Evolutionary conservation across 53 echinoderm and acorn worm genomes (phyloP), one percentile per base, ranked within the genome.

Genomic region (Temnopleurus reevesii): DNA sequence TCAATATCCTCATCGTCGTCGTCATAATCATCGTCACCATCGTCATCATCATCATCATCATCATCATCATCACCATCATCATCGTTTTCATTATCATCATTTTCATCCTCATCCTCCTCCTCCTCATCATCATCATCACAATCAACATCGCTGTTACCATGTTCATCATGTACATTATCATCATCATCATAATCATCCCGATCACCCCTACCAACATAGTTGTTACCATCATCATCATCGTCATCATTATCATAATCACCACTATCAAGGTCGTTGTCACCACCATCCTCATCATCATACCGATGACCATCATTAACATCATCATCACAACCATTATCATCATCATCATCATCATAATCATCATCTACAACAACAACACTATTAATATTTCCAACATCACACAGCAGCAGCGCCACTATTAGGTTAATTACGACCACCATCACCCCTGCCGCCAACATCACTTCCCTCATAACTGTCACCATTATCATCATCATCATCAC

Each of bases 81-180:
- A 17, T 8, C 53, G 17, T 53, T 53, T 12, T 53, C 53, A 17
- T 53, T 17, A 53, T 53, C 53, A 53, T 53, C 65, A 34, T 6
- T 30, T 27, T 65, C 33, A 65, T 30, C 65, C 24, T 83, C 18
- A 38, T 55, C 44, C 21, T 83, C 6, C 1, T 83, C 19, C 54
- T 18, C 83, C 29, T 34, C 33, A 34, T 35, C 55, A 83, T 35
- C 30, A 23, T 81, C 71, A 26, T 33, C 35, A 33, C 34, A 10
- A 30, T 29, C 71, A 71, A 31, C 71, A 71, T 71, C 34, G n/a
- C 34, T 35, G n/a, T 71, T 35, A 71, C n/a, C 34, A 71, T 71
- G 29, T 5, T 26, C 35, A 28, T 71, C 35, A 71, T 71, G 33
- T 31, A 31, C 35, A 30, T 71, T 9, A 71, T 8, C 35, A 33